phyloP scores from a whole-genome alignment of 2,888 invertebrate genomes.

The Nymphalis urticae region DNA sequence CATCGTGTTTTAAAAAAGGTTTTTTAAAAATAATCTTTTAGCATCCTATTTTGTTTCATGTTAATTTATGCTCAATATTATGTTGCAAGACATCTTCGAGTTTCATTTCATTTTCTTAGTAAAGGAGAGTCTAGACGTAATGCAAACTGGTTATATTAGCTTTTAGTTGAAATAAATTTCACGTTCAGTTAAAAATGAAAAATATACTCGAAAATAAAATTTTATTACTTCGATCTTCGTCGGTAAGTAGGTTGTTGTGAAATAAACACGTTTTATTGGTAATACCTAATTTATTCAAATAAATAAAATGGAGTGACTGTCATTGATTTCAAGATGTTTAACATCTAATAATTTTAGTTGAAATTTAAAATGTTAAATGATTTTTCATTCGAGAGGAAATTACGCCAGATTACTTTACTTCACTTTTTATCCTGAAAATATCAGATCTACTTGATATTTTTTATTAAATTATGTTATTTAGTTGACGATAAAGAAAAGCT shows the following conservation, averaged over 20 bases:
- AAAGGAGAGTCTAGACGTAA: constrained; percentile 33
- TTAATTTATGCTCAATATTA: constrained; percentile 8
- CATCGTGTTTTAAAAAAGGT: background rate
- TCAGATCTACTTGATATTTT: no score
- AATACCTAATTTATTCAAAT: no score
- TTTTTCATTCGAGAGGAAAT: no score
- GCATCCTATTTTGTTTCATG: background rate
- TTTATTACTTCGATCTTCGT: constrained; percentile 16
- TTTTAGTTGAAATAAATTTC: constrained; percentile 28
- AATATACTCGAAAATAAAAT: constrained; percentile 16
- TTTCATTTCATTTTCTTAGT: constrained; percentile 24
- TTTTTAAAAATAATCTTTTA: no score
- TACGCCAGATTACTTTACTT: no score
- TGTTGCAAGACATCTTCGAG: constrained; percentile 12
- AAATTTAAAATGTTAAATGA: no score
- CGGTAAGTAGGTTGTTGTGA: background rate
- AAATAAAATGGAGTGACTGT: no score
- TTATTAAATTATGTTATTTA: no score
- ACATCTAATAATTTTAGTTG: no score
- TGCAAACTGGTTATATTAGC: constrained; percentile 23
- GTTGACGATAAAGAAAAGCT: no score
- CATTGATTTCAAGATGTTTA: no score
- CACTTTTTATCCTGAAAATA: no score
- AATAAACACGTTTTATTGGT: background rate
- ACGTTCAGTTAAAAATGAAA: constrained; percentile 26